Evolutionary conservation across 2,888 invertebrate species (phyloP).

Genomic region (Agrochola macilenta): DNA sequence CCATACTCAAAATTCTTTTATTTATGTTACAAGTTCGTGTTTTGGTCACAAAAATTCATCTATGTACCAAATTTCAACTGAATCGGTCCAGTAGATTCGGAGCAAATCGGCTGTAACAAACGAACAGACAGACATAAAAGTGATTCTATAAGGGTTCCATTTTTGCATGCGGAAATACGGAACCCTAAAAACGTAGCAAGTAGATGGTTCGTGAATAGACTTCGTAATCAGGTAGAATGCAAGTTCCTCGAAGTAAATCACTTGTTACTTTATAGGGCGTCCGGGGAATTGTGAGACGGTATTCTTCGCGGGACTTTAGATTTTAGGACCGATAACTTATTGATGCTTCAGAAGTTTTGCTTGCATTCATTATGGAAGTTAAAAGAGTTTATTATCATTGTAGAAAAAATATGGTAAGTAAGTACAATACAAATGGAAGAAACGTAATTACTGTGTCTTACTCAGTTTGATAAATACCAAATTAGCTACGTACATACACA

Average conservation of each 20-base stretch:
- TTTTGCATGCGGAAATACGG: no score
- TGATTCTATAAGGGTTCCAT: no score
- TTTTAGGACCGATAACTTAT: constrained; percentile 39
- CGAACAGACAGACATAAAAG: no score
- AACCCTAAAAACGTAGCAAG: not conserved
- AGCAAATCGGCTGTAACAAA: no score
- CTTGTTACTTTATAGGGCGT: constrained; percentile 51
- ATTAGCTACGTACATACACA: no score
- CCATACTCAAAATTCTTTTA: no score
- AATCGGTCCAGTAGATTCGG: no score
- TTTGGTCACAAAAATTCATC: no score
- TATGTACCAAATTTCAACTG: no score
- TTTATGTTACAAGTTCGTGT: no score
- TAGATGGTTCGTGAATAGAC: constrained; percentile 51
- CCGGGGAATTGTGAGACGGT: constrained; percentile 44
- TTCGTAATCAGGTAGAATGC: constrained; percentile 56
- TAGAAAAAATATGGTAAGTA: not conserved
- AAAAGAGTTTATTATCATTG: not conserved
- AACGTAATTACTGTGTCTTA: not conserved
- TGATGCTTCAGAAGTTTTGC: constrained; percentile 40
- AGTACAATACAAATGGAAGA: not conserved
- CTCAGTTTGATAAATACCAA: not conserved
- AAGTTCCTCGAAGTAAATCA: constrained; percentile 62
- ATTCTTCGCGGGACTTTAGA: constrained; percentile 32
- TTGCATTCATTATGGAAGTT: constrained; percentile 23